phyloP scores from a whole-genome alignment of 2,113 vertebrate genomes.

The Chamaetylas fuelleborni region DNA sequence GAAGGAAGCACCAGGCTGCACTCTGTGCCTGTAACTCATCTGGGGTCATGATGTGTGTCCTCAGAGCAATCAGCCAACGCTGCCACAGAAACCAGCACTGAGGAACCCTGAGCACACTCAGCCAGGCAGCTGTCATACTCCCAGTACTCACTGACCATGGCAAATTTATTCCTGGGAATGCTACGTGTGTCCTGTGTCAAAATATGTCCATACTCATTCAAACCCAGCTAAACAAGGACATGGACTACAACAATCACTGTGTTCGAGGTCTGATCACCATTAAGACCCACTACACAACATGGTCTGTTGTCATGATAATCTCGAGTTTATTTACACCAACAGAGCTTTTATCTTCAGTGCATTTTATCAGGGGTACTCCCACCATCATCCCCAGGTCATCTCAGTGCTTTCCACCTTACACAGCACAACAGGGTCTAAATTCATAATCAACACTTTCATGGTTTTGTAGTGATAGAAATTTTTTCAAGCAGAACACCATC shows the following conservation, averaged over 20 bases:
- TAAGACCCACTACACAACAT: background rate
- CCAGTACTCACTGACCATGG: background rate
- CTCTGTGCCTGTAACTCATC: background rate
- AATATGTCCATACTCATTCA: accelerated
- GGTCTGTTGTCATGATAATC: background rate
- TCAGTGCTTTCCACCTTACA: background rate
- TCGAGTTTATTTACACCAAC: background rate
- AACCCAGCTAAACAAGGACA: background rate
- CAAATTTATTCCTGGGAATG: background rate
- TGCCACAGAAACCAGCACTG: background rate
- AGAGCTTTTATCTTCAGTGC: background rate
- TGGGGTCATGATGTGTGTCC: background rate
- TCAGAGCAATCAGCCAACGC: background rate
- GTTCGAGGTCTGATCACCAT: background rate
- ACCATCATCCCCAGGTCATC: background rate
- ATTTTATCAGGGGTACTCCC: background rate
- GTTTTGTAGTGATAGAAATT: background rate
- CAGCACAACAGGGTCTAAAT: background rate
- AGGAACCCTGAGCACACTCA: background rate
- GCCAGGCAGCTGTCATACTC: background rate
- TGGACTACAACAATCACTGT: background rate
- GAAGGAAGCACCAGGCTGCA: background rate
- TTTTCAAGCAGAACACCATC: background rate
- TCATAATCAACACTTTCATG: background rate
- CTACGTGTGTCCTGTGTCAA: accelerated